Conservation (phyloP, 2,797 vertebrate genomes). For the Falco novaeseelandiae region DNA sequence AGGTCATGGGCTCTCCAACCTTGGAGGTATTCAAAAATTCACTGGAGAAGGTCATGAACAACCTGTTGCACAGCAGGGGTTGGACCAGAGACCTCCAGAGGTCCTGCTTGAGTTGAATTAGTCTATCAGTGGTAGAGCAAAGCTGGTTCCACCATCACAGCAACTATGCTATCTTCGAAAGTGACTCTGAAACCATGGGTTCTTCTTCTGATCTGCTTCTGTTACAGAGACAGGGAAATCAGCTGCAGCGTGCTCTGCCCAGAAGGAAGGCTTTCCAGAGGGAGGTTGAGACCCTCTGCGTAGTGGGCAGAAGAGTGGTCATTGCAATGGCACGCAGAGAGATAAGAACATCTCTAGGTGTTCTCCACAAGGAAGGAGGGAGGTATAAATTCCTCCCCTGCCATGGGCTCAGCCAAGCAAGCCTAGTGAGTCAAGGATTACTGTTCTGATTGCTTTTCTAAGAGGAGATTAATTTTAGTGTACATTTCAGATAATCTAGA, state of each 20-base stretch:
- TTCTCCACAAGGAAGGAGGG: conserved; percentile 32
- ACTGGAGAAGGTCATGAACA: background rate
- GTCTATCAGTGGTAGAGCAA: background rate
- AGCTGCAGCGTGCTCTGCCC: background rate
- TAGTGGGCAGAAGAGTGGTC: background rate
- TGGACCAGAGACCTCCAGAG: background rate
- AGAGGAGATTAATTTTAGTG: conserved; percentile 49
- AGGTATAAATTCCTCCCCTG: background rate
- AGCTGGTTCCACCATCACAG: background rate
- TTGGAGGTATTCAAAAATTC: background rate
- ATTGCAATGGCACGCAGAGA: background rate
- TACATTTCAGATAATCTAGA: conserved; percentile 53
- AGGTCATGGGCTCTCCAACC: background rate
- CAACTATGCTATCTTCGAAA: background rate
- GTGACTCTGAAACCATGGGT: background rate
- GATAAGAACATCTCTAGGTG: background rate
- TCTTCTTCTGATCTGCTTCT: background rate
- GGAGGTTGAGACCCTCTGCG: background rate
- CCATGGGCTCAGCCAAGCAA: background rate
- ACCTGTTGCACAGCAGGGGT: background rate
- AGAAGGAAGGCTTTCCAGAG: background rate
- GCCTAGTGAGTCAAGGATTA: conserved; percentile 54
- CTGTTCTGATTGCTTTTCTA: conserved; percentile 45
- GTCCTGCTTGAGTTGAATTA: background rate
- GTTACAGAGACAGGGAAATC: background rate